A percentile compares a stretch with the other conserved stretches of the same genome.
Conservation (phyloP, 2,797 vertebrate species). For the Mallotus villosus region DNA sequence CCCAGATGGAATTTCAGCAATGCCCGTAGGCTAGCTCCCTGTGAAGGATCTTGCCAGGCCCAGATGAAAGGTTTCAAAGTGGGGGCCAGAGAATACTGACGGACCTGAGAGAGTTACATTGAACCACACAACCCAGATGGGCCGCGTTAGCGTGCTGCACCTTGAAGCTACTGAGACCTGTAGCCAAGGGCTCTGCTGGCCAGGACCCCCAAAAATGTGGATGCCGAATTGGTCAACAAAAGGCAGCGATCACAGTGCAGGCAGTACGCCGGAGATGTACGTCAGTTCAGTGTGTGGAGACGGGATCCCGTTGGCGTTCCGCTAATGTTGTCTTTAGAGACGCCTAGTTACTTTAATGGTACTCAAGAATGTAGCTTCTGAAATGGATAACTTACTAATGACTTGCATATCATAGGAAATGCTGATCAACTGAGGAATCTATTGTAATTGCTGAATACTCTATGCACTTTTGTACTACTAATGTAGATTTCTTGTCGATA, state of each 20-base stretch:
- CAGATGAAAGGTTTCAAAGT: constrained; percentile 28
- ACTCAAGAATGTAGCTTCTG: background rate
- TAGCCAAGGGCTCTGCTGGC: background rate
- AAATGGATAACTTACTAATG: background rate
- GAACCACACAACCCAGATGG: constrained; percentile 3
- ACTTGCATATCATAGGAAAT: constrained; percentile 6
- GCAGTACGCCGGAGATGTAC: background rate
- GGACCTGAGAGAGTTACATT: background rate
- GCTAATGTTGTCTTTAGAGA: background rate
- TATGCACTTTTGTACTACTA: constrained; percentile 20
- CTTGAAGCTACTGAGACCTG: constrained; percentile 16
- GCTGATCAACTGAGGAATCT: background rate
- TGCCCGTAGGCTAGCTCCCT: background rate
- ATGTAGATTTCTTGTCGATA: background rate
- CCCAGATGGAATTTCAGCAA: constrained; percentile 17
- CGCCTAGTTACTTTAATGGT: background rate
- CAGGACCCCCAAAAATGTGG: no score
- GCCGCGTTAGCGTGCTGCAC: constrained; percentile 14
- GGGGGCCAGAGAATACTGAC: constrained; percentile 18
- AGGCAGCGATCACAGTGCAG: background rate
- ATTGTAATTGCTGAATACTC: background rate
- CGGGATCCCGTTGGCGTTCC: background rate
- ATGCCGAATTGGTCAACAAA: background rate
- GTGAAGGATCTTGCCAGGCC: constrained; percentile 9
- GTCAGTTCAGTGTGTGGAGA: background rate